Base-by-base conservation (phyloP, 2,888 invertebrate species). In the Tipula unca region DNA sequence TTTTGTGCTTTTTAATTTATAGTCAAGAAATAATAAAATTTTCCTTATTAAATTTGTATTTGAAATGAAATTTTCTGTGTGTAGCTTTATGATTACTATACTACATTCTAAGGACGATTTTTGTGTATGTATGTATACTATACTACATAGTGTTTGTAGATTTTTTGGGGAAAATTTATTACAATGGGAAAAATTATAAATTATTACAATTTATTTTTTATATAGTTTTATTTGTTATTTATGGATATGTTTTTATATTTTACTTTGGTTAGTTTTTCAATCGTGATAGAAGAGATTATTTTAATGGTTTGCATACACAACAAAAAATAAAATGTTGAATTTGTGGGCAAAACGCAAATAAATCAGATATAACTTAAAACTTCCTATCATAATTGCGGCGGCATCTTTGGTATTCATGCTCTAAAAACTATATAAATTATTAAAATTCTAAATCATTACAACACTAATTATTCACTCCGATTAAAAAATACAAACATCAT, bases 1-100 rank as follows among this genome's bases (percentile, higher is more conserved):
- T 69, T 69, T 69, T 69, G 69, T 69, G 69, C 25, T 69, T 69
- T 69, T 69, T 69, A 69, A 69, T 69, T 69, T 69, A 69, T 69
- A 25, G 20, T 25, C 69, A 25, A 69, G 69, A 25, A 69, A 25
- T 3, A 69, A 69, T 69, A 25, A 69, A 69, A 69, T 14, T 69
- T 69, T 69, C 14, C 69, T 69, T 69, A 69, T 69, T 25, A 69
- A 69, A 69, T 69, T 25, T 69, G 25, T 69, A 25, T 69, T 48
- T 48, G 48, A 48, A 42, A 48, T 48, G 17, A 48, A n/a, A 48
- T 6, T 69, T 69, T 25, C 25, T 69, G 69, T 69, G 3, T 69
- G 20, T 69, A 69, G 69, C 8, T 25, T 69, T 69, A 69, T 69
- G 69, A 69, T 25, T 69, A 69, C 25, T 69, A 10, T 48, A 32